Base-by-base conservation (phyloP, 2,888 invertebrate genomes). In the Antheraea yamamai region DNA sequence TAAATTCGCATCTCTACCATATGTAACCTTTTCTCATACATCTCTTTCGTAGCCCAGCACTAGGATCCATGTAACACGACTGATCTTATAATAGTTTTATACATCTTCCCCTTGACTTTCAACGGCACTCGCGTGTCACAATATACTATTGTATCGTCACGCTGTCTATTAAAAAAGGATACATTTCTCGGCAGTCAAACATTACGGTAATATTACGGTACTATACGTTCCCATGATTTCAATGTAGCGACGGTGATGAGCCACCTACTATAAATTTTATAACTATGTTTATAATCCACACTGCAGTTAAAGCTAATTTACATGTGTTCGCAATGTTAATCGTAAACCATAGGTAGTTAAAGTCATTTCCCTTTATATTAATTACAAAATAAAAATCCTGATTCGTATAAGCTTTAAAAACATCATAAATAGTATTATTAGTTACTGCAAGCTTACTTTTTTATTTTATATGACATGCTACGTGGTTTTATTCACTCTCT, bases 261-360 rank as follows among this genome's bases (percentile, higher is more conserved):
- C 52, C 70, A 30, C 52, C 52, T 51, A 51, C 23, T 68, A 76
- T 75, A 79, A 78, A 78, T 76, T 81, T 81, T 78, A 86, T 78
- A 79, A 52, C 78, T 75, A n/a, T 23, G 73, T 83, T 83, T 80
- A 83, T 79, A 75, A 79, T 78, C 61, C 75, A 78, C 73, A 77
- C 81, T 72, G 80, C 77, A 75, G 73, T 84, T 82, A 84, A 86
- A 82, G 81, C 80, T 82, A 86, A 85, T 88, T 88, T 85, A 82
- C 90, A 88, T 81, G 80, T 79, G 80, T 81, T 82, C 84, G 89
- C 81, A 76, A 88, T 79, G 77, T 86, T 82, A 81, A 82, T 83
- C 84, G 78, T 88, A 84, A 88, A 87, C 83, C 78, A 75, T 80
- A 70, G 72, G 51, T 78, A 75, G 72, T 75, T 71, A 72, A 47